phyloP scores from a whole-genome alignment of 2,888 invertebrate species.

The Pachycephus smyrnensis region DNA sequence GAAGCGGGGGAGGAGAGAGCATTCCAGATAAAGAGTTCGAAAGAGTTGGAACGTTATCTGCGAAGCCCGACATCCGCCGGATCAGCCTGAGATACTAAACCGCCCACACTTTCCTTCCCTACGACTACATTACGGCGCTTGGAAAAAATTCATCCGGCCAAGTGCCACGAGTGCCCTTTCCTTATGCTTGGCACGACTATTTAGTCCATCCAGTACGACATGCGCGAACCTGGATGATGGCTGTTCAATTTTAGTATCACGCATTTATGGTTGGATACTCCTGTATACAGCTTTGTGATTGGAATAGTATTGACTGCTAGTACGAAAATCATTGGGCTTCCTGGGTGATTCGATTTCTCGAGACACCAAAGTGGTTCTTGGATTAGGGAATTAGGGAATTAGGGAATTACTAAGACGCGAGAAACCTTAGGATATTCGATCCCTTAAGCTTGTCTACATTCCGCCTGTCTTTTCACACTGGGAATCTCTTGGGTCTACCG shows the following conservation, averaged over 20 bases:
- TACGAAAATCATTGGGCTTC: constrained; percentile 1
- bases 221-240: not conserved
- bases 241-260: not conserved
- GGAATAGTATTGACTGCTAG: not conserved
- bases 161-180: not conserved
- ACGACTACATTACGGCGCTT: constrained; percentile 18
- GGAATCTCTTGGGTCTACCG: not conserved
- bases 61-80: constrained; percentile 65
- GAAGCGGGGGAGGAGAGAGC: constrained; percentile 21
- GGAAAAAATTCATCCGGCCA: constrained; percentile 20
- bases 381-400: constrained; percentile 49
- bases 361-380: constrained; percentile 37
- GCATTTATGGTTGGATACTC: not conserved
- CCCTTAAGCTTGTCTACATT: constrained; percentile 54
- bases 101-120: constrained; percentile 64
- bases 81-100: constrained; percentile 63
- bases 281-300: not conserved
- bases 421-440: constrained; percentile 62
- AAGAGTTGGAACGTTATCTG: constrained; percentile 61
- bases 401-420: constrained; percentile 40
- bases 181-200: not conserved
- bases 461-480: constrained; percentile 16
- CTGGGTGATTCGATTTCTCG: constrained; percentile 3
- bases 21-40: constrained; percentile 60
- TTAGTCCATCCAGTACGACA: not conserved